These are phyloP conservation scores for Gadopsis marmoratus DNA, from an alignment of 2,797 vertebrate species.

Conservation along the genomic window DNA sequence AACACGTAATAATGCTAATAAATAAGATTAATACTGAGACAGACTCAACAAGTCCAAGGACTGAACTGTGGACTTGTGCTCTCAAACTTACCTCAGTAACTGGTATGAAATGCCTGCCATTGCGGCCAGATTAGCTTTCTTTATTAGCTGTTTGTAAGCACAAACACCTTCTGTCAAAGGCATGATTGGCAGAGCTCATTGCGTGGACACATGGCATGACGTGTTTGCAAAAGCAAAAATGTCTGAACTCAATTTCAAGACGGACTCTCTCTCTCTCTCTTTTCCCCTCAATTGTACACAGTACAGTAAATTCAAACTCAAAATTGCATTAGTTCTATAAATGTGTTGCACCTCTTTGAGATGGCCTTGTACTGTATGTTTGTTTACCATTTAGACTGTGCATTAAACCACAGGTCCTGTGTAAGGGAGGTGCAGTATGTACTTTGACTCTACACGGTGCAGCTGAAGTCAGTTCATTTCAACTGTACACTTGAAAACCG, in stretches of 20 bases:
- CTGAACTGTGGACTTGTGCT: slow-evolving; percentile 25
- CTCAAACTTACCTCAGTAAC: slow-evolving; percentile 18
- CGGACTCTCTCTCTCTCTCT: not conserved
- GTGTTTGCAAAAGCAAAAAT: slow-evolving; percentile 26
- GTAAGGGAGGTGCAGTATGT: not conserved
- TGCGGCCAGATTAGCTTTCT: slow-evolving; percentile 35
- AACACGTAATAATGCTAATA: slow-evolving; percentile 52
- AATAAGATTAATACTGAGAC: slow-evolving; percentile 45
- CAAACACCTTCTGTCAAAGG: slow-evolving; percentile 46
- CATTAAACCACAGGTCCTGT: not conserved
- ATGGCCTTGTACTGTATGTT: not conserved
- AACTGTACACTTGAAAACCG: not conserved
- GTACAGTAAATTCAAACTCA: not conserved
- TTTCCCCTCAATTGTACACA: not conserved
- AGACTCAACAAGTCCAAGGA: slow-evolving; percentile 50
- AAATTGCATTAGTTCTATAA: not conserved
- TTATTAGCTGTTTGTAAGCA: slow-evolving; percentile 45
- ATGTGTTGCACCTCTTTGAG: not conserved
- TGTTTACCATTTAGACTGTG: not conserved
- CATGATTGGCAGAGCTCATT: slow-evolving; percentile 24
- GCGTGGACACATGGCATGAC: slow-evolving; percentile 7
- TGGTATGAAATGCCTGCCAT: not conserved
- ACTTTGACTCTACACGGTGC: not conserved
- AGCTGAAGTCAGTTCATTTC: not conserved
- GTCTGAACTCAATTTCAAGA: slow-evolving; percentile 12